Percentiles rank a stretch among this genome's conserved stretches.
Evolutionary conservation across 2,888 invertebrate species (phyloP).

Genomic region (Eupithecia vulgata): DNA sequence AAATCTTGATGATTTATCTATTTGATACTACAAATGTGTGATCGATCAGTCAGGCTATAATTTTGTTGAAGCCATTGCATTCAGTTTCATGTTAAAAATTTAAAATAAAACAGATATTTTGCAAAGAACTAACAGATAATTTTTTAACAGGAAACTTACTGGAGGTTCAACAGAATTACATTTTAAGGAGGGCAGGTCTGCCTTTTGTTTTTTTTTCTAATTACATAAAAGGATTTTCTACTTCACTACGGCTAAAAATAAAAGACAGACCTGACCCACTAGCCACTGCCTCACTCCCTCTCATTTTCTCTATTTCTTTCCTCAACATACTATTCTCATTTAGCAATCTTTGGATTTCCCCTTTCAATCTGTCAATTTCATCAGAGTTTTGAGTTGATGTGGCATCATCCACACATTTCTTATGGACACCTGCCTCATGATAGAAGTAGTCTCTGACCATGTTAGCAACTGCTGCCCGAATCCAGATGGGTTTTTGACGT

Average conservation of each 20-base stretch:
- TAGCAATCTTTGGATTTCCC: conserved; percentile 57
- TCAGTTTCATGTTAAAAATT: background rate
- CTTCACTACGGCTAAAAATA: conserved; percentile 21
- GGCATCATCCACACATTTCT: conserved; percentile 23
- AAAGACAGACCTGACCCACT: conserved; percentile 44
- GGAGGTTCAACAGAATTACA: background rate
- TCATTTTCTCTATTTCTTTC: conserved; percentile 60
- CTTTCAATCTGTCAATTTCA: conserved; percentile 57
- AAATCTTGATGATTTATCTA: background rate
- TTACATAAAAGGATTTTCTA: conserved; percentile 4
- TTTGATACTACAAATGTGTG: background rate
- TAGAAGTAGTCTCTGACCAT: conserved; percentile 52
- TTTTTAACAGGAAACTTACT: background rate
- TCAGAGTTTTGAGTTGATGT: conserved; percentile 38
- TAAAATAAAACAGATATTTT: background rate
- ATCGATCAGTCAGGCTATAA: background rate
- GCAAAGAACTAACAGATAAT: background rate
- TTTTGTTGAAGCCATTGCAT: background rate
- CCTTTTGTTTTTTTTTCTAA: background rate
- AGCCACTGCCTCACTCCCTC: conserved; percentile 47
- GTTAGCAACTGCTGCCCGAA: conserved; percentile 39
- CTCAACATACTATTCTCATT: conserved; percentile 64
- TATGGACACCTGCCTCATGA: conserved; percentile 49
- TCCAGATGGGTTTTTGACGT: conserved; percentile 38
- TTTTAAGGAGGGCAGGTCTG: conserved; percentile 6